phyloP scores from a whole-genome alignment of 2,888 invertebrate species.

The Lypha dubia region DNA sequence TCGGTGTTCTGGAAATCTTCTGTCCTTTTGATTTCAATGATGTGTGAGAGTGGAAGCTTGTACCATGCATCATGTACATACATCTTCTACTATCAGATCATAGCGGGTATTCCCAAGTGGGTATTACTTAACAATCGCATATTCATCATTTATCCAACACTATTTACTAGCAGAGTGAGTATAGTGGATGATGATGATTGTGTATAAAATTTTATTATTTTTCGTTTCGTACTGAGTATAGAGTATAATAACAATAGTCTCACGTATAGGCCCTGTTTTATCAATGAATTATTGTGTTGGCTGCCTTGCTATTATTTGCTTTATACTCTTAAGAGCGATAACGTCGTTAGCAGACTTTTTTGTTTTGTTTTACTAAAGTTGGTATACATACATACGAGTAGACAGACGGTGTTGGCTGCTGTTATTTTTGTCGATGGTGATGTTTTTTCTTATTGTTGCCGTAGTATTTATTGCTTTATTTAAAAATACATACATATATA shows the following conservation, averaged over 20 bases:
- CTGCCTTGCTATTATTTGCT: constrained; percentile 64
- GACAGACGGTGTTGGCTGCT: constrained; percentile 45
- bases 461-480: constrained; percentile 59
- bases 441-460: constrained; percentile 28
- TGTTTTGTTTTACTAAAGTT: constrained; percentile 16
- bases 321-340: constrained; percentile 66
- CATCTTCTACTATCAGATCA: too few relatives aligned
- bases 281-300: constrained; percentile 72
- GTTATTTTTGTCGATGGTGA: constrained; percentile 46
- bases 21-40: too few relatives aligned
- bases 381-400: constrained; percentile 16
- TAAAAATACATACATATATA: constrained; percentile 3
- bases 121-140: constrained; percentile 1
- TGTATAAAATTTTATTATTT: neutral
- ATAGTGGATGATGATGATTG: constrained; percentile 15
- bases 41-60: too few relatives aligned
- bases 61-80: too few relatives aligned
- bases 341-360: constrained; percentile 67
- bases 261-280: constrained; percentile 73
- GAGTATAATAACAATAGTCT: constrained; percentile 74
- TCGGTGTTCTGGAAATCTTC: too few relatives aligned
- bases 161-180: constrained; percentile 7
- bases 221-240: constrained; percentile 48
- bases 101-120: neutral
- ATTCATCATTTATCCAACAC: constrained; percentile 9